phyloP scores from a whole-genome alignment of 2,888 invertebrate species.

The Bombylius discolor region DNA sequence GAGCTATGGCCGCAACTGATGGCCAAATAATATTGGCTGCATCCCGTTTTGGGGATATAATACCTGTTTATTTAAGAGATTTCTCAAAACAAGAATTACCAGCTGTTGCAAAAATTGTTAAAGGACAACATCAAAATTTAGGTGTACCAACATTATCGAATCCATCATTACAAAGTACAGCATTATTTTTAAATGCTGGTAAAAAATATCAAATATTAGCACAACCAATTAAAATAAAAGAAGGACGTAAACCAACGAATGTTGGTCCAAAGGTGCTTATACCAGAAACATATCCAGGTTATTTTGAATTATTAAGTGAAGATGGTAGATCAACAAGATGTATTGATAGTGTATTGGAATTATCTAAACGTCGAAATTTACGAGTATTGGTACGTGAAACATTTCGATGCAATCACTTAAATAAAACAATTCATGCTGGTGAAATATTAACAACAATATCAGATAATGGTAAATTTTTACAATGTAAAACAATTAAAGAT shows the following conservation, averaged over 20 bases:
- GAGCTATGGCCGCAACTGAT: constrained; percentile 75
- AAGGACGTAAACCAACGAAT: constrained; percentile 67
- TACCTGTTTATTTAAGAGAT: constrained; percentile 35
- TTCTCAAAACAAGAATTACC: constrained; percentile 64
- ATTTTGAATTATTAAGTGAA: constrained; percentile 87
- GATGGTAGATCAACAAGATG: constrained; percentile 84
- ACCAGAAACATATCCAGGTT: constrained; percentile 81
- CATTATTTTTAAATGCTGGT: constrained; percentile 72
- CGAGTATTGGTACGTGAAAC: constrained; percentile 36
- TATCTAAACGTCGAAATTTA: constrained; percentile 53
- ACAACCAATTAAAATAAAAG: constrained; percentile 81
- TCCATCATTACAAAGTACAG: constrained; percentile 74
- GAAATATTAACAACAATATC: constrained; percentile 69
- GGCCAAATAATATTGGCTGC: constrained; percentile 81
- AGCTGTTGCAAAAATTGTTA: constrained; percentile 78
- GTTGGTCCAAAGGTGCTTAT: constrained; percentile 71
- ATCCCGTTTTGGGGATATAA: constrained; percentile 43
- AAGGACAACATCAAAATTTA: constrained; percentile 84
- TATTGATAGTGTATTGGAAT: constrained; percentile 74
- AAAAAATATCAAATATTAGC: constrained; percentile 76
- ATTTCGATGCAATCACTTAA: constrained; percentile 35
- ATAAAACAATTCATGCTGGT: constrained; percentile 59
- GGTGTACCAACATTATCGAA: constrained; percentile 80
- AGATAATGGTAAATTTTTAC: constrained; percentile 65
- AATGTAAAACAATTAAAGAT: constrained; percentile 75